Base-by-base conservation (phyloP, 2,113 vertebrate species). In the Coturnix japonica region DNA sequence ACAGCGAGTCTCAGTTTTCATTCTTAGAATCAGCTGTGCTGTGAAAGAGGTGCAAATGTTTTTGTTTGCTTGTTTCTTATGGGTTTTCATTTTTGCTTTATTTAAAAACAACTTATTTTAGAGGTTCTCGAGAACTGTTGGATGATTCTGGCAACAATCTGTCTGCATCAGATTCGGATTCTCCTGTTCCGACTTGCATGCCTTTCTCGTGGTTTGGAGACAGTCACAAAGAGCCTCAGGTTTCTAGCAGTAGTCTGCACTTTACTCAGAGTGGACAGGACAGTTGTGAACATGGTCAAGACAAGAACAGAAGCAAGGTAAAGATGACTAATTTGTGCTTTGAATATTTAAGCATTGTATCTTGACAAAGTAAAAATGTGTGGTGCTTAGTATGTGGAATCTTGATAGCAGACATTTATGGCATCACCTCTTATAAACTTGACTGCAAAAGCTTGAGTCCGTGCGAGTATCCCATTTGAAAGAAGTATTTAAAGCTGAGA, bases 191-290 rank as follows among this genome's bases (percentile, higher is more conserved):
- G 22, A 98, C 98, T 61, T 99, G 98, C 73, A 99, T 99, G 98
- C 98, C 98, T 72, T 99, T 99, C 96, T 98, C 98, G 94, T 99
- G 98, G 98, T 99, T 99, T 93, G 98, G 98, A 85, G 98, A 99
- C 95, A 98, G 98, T 95, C 98, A 98, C 67, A 98, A 97, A 89
- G 98, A 99, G 87, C 97, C 98, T 9, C 98, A 97, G 1, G 96
- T 97, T 18, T 98, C 98, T 56, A 98, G 98, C 80, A 98, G 97
- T 93, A 98, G 97, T 76, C 95, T 98, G 75, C 98, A 98, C 0
- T 97, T 98, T 67, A 57, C 95, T 47, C 93, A 97, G 11, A 96
- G 95, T 10, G 93, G 93, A 28, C 94, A 97, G 28, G 98, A 98
- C 51, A 93, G 86, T 87, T 89, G 80, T 53, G 98, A 98, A 85